phyloP scores from a whole-genome alignment of 1,140 invertebrate species.

The Spodoptera frugiperda region DNA sequence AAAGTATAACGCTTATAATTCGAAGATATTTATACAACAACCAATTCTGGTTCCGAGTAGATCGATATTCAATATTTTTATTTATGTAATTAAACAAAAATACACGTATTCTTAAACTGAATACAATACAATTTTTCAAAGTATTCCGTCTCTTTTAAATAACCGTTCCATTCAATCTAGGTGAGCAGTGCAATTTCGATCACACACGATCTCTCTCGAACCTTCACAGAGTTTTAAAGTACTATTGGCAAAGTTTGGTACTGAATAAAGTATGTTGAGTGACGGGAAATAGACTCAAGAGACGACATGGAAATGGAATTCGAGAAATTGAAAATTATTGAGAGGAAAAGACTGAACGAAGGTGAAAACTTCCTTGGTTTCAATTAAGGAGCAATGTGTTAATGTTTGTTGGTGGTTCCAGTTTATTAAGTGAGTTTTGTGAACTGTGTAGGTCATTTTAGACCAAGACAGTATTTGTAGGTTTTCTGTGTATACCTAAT shows the following conservation, averaged over 20 bases:
- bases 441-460: no score
- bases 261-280: conserved; percentile 27
- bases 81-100: no score
- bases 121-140: not conserved
- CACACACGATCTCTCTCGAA: conserved; percentile 23
- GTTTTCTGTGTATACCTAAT: no score
- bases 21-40: no score
- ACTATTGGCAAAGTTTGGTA: conserved; percentile 29
- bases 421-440: not conserved
- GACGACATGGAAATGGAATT: not conserved
- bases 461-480: no score
- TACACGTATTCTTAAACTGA: no score
- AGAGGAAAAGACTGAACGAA: not conserved
- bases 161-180: conserved; percentile 24
- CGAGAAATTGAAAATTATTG: not conserved
- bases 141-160: not conserved
- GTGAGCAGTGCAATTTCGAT: conserved; percentile 18
- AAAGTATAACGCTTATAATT: no score
- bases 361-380: not conserved
- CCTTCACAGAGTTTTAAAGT: conserved; percentile 29
- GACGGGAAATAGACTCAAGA: conserved; percentile 21
- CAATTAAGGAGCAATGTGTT: not conserved
- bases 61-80: no score
- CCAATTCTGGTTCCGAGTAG: no score
- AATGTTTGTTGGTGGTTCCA: not conserved